Base-by-base conservation (phyloP, 30 jellyfish, hydroid and myxozoan genomes). In the Sanderia malayensis region DNA sequence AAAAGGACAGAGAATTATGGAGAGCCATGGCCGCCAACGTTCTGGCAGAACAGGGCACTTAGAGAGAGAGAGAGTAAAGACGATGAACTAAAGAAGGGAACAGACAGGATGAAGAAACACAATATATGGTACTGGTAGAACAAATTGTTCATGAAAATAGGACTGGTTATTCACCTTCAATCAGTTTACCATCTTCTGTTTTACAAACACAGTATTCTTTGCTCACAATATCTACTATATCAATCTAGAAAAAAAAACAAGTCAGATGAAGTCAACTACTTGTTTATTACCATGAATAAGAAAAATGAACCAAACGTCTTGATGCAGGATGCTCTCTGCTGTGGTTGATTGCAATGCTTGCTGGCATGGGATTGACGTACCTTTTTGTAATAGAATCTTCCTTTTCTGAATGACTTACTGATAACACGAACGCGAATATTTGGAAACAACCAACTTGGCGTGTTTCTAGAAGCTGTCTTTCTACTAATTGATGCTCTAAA, bases 371-470 rank as follows among this genome's bases (percentile, higher is more conserved):
- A n/a, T n/a, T n/a, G n/a, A n/a, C n/a, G n/a, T 58, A 89, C 97
- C 89, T 89, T 89, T 76, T 82, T 77, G 49, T 89, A 57, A 70
- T 89, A 89, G 61, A 25, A 82, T 17, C 23, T 19, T 21, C 97
- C 97, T 24, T 67, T 67, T 61, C 72, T 68, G 45, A 83, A 77
- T 46, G 75, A 63, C 76, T 82, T 76, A 76, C 95, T 82, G 47
- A 89, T 66, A 6, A 89, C 63, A 20, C 97, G 89, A 4, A 81
- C 97, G 61, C 94, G 84, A 4, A 89, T 76, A 31, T 75, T 59
- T 20, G 97, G 94, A 2, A 41, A 63, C 57, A 89, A 29, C 97
- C 97, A 89, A 74, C 85, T 28, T 18, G 74, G 88, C 4, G 41
- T 3, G n/a, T 70, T 31, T 13, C 52, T 73, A 22, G 25, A 13